These are phyloP conservation scores for Aromia moschata DNA, from an alignment of 2,888 invertebrate species.

Conservation along the genomic window DNA sequence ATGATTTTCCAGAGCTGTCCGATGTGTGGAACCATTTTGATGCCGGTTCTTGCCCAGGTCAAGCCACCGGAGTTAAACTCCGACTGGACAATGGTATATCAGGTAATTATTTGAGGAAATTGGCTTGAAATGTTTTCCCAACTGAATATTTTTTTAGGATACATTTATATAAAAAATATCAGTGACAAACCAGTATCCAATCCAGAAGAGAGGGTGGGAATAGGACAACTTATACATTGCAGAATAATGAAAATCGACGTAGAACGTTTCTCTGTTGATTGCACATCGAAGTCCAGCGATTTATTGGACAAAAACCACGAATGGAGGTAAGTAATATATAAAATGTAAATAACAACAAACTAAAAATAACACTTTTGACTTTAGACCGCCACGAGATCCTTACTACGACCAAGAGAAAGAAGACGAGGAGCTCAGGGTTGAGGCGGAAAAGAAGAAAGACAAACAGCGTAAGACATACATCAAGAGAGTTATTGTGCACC, in stretches of 20 bases:
- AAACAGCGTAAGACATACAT: conserved; percentile 88
- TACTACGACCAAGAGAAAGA: conserved; percentile 91
- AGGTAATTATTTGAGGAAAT: conserved; percentile 68
- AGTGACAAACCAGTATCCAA: conserved; percentile 93
- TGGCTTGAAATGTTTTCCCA: too few species aligned
- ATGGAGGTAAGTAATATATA: conserved; percentile 77
- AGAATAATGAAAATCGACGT: conserved; percentile 96
- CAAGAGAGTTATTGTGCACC: conserved; percentile 97
- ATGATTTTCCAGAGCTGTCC: conserved; percentile 94
- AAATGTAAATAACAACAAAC: too few species aligned
- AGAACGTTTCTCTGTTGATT: conserved; percentile 91
- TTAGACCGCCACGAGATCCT: conserved; percentile 83
- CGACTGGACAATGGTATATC: conserved; percentile 88
- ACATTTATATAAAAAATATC: conserved; percentile 92
- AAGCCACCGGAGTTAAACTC: conserved; percentile 90
- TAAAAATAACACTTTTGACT: too few species aligned
- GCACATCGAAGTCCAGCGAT: conserved; percentile 93
- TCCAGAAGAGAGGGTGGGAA: conserved; percentile 90
- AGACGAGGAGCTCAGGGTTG: conserved; percentile 79
- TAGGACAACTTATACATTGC: conserved; percentile 85
- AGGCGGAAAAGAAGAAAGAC: conserved; percentile 83
- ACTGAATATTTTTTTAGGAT: conserved; percentile 71
- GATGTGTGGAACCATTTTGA: conserved; percentile 99
- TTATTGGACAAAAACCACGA: conserved; percentile 89
- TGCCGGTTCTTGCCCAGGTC: conserved; percentile 93